These are phyloP conservation scores for Ennomos quercinarius DNA, from an alignment of 2,888 invertebrate genomes.

Conservation along the genomic window DNA sequence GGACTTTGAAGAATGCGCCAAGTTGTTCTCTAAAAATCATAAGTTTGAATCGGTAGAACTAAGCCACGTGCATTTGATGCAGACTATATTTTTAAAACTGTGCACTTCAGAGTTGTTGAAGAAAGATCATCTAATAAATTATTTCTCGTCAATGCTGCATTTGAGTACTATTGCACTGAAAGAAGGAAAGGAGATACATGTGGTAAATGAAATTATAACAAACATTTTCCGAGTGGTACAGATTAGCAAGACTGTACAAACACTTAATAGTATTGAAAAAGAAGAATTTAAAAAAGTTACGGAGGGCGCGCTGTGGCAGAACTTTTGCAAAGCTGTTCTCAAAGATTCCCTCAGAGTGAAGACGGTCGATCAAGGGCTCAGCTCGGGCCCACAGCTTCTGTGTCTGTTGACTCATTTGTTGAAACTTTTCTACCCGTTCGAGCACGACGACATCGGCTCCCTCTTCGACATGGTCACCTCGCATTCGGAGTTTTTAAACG, in stretches of 20 bases:
- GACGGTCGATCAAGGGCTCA: conserved; percentile 61
- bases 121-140: conserved; percentile 77
- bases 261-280: conserved; percentile 50
- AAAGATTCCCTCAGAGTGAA: conserved; percentile 87
- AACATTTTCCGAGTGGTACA: conserved; percentile 65
- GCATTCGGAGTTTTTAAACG: conserved; percentile 91
- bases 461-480: conserved; percentile 91
- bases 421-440: conserved; percentile 80
- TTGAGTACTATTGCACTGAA: conserved; percentile 79
- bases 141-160: conserved; percentile 84
- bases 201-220: conserved; percentile 54
- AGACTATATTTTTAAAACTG: conserved; percentile 83
- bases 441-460: conserved; percentile 78
- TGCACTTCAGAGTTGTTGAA: conserved; percentile 63
- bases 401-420: conserved; percentile 84
- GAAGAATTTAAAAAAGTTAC: conserved; percentile 70
- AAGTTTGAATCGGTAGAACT: conserved; percentile 87
- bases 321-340: conserved; percentile 87
- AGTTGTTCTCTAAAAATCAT: conserved; percentile 84
- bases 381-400: conserved; percentile 79
- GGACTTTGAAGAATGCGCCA: conserved; percentile 83
- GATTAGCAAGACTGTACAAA: conserved; percentile 61
- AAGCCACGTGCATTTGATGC: conserved; percentile 85
- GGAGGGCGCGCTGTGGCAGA: conserved; percentile 83
- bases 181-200: conserved; percentile 58